Evolutionary conservation across 2,113 vertebrate species (phyloP).

Genomic region (Platycercus adscitus): DNA sequence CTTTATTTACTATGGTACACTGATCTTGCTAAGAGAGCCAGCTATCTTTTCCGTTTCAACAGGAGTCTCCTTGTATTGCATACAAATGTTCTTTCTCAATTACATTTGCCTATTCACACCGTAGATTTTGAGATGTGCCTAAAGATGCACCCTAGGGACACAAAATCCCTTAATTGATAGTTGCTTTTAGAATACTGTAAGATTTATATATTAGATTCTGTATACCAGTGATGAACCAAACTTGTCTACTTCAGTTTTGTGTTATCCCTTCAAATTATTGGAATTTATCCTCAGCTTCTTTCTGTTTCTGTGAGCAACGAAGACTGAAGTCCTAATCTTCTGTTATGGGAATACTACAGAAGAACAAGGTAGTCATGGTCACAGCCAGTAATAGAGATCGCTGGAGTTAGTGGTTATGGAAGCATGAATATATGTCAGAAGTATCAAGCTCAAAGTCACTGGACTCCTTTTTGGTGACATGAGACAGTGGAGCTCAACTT

Average conservation of each 20-base stretch:
- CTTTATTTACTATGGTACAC: neutral
- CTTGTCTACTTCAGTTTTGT: neutral
- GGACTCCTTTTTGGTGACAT: neutral
- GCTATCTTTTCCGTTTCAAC: neutral
- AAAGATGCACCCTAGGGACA: neutral
- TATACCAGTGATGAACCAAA: neutral
- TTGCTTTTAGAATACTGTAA: neutral
- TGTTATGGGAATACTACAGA: neutral
- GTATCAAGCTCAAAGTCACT: neutral
- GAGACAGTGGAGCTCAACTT: neutral
- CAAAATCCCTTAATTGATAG: neutral
- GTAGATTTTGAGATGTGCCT: neutral
- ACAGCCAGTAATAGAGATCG: fast-evolving
- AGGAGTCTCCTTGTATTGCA: neutral
- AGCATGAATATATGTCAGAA: neutral
- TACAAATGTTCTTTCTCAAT: neutral
- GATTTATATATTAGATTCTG: neutral
- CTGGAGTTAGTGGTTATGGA: neutral
- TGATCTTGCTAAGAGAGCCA: neutral
- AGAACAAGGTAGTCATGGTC: neutral
- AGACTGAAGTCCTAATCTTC: neutral
- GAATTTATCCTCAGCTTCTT: neutral
- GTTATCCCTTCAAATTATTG: neutral
- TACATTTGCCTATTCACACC: neutral
- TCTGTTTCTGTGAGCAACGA: neutral